Percentiles rank a stretch among this genome's conserved stretches.
Evolutionary conservation across 2,113 vertebrate genomes (phyloP).

Genomic region (Toxotes jaculatrix): DNA sequence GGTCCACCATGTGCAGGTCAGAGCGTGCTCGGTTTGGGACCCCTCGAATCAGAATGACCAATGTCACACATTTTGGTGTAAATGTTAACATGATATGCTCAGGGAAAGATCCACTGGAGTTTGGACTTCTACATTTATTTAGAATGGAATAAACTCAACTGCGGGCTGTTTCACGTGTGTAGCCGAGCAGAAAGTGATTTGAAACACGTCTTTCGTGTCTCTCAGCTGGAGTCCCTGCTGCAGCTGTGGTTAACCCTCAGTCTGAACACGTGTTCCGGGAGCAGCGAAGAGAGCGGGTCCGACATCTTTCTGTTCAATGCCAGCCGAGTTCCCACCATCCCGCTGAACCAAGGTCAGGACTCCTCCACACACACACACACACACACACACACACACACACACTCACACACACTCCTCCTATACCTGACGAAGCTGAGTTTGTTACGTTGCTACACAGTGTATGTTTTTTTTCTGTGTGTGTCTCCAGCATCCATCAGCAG

Average conservation of each 20-base stretch:
- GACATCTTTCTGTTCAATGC: slow-evolving; percentile 98
- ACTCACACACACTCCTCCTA: not conserved
- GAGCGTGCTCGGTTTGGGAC: not conserved
- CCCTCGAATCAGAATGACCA: not conserved
- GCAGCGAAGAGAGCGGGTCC: slow-evolving; percentile 91
- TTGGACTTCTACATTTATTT: not conserved
- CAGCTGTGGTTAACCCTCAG: slow-evolving; percentile 98
- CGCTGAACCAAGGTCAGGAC: slow-evolving; percentile 94
- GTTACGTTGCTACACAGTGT: not conserved
- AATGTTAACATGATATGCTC: not conserved
- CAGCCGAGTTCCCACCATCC: slow-evolving; percentile 94
- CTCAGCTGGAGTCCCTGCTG: slow-evolving; percentile 94
- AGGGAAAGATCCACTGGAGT: not conserved
- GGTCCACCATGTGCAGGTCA: slow-evolving; percentile 98
- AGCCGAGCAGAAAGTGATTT: not conserved
- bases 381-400: too few relatives aligned
- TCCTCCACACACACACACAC: not conserved
- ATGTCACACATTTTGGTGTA: not conserved
- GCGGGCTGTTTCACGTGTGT: not conserved
- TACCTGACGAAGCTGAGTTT: not conserved
- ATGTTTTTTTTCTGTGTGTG: slow-evolving; percentile 3
- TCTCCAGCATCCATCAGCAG: slow-evolving; percentile 93
- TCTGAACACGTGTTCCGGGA: slow-evolving; percentile 91
- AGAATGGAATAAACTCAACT: not conserved
- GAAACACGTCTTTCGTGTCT: not conserved